Evolutionary conservation across 2,113 vertebrate genomes (phyloP).

Genomic region (Pristiophorus japonicus): DNA sequence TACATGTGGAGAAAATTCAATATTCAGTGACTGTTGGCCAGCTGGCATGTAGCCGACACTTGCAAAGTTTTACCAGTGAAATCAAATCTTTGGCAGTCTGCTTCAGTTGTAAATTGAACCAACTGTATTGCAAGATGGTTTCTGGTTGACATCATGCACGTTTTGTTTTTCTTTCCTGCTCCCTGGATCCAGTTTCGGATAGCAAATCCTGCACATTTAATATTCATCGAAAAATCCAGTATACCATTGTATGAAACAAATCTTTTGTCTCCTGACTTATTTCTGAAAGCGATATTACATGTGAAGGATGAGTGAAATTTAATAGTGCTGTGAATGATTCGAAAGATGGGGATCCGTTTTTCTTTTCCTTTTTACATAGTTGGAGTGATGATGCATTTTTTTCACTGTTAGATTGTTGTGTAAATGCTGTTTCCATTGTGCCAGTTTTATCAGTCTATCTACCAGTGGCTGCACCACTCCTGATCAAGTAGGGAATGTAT

Average conservation of each 20-base stretch:
- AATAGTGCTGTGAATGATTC: neutral
- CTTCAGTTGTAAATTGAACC: conserved; percentile 32
- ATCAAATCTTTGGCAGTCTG: conserved; percentile 36
- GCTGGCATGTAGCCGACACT: conserved; percentile 20
- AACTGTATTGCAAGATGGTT: conserved; percentile 34
- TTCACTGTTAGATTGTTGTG: too few species aligned
- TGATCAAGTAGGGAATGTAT: neutral
- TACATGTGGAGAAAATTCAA: conserved; percentile 36
- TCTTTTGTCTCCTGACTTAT: conserved; percentile 1
- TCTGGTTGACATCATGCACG: conserved; percentile 36
- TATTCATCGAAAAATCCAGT: conserved; percentile 11
- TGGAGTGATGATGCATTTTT: neutral
- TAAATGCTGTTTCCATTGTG: neutral
- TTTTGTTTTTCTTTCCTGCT: conserved; percentile 37
- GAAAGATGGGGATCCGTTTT: neutral
- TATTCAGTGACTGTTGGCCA: conserved; percentile 24
- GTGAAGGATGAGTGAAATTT: neutral
- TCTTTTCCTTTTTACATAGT: neutral
- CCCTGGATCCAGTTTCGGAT: conserved; percentile 31
- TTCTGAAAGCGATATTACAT: neutral
- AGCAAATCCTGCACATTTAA: conserved; percentile 5
- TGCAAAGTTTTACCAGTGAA: conserved; percentile 33
- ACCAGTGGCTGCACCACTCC: neutral
- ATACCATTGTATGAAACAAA: neutral
- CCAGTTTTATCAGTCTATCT: neutral